Evolutionary conservation across 2,797 vertebrate species (phyloP).

Genomic region (Paedocypris micromegethes): DNA sequence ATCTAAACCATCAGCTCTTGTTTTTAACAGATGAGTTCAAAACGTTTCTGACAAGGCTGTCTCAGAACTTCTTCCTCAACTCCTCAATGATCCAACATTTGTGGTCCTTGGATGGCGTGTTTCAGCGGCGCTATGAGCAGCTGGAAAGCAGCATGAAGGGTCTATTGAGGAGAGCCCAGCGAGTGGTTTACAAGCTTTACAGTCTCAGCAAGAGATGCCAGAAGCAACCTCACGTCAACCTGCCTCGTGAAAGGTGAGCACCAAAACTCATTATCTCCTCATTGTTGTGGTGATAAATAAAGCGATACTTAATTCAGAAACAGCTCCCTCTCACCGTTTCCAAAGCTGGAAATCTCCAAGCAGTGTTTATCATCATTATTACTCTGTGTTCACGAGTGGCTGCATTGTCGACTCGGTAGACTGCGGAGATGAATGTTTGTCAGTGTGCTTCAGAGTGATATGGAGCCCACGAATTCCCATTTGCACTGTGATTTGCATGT

Average conservation of each 20-base stretch:
- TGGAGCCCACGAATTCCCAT: constrained; percentile 34
- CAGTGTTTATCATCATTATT: constrained; percentile 57
- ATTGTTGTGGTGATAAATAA: constrained; percentile 10
- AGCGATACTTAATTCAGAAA: constrained; percentile 49
- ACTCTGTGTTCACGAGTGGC: constrained; percentile 33
- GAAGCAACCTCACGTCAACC: constrained; percentile 82
- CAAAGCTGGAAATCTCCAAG: constrained; percentile 37
- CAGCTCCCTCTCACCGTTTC: constrained; percentile 12
- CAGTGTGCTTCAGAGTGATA: constrained; percentile 48
- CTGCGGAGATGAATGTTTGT: constrained; percentile 46
- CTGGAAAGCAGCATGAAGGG: constrained; percentile 85
- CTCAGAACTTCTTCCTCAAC: constrained; percentile 89
- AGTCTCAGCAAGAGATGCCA: constrained; percentile 94
- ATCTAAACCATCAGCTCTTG: constrained; percentile 4
- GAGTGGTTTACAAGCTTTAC: constrained; percentile 92
- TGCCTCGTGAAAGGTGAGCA: constrained; percentile 83
- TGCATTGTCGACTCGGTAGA: constrained; percentile 41
- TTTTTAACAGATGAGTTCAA: constrained; percentile 87
- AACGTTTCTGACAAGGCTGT: constrained; percentile 84
- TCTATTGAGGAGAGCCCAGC: constrained; percentile 84
- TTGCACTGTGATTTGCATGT: constrained; percentile 38
- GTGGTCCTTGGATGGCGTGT: constrained; percentile 86
- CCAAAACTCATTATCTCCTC: constrained; percentile 34
- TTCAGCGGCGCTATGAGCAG: constrained; percentile 89
- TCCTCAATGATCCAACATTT: constrained; percentile 83